These are phyloP conservation scores for Scaptomyza polygonia DNA, from an alignment of 2,888 invertebrate species.

Conservation along the genomic window DNA sequence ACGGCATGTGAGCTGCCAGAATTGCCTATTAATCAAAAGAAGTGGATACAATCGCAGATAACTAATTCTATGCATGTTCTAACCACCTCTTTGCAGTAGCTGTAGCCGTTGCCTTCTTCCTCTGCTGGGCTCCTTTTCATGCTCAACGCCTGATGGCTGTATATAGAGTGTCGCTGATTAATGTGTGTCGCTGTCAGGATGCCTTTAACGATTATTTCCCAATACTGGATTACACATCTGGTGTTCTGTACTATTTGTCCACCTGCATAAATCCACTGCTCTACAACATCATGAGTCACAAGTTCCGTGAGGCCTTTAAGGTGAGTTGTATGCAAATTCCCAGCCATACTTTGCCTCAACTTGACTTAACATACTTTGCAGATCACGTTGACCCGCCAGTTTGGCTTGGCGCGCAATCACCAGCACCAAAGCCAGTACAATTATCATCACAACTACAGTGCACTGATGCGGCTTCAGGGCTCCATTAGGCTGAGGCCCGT, in stretches of 20 bases:
- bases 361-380: constrained; percentile 31
- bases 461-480: constrained; percentile 82
- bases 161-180: constrained; percentile 85
- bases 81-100: constrained; percentile 87
- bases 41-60: background rate
- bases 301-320: constrained; percentile 89
- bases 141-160: constrained; percentile 94
- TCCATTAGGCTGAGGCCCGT: constrained; percentile 83
- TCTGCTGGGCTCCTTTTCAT: constrained; percentile 97
- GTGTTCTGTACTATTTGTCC: constrained; percentile 88
- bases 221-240: constrained; percentile 88
- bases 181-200: constrained; percentile 75
- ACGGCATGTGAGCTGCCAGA: constrained; percentile 32
- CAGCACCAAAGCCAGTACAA: constrained; percentile 75
- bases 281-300: constrained; percentile 90
- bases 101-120: constrained; percentile 92
- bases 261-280: constrained; percentile 89
- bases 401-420: constrained; percentile 78
- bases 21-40: constrained; percentile 20
- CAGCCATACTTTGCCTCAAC: background rate
- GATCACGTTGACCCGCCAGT: constrained; percentile 83
- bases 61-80: constrained; percentile 32
- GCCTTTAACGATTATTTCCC: constrained; percentile 86
- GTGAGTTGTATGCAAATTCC: constrained; percentile 76
- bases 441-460: constrained; percentile 82